Percentiles rank a stretch among this genome's conserved stretches.
Conservation (phyloP, 1,140 invertebrate species). For the Drosophila neocordata region DNA sequence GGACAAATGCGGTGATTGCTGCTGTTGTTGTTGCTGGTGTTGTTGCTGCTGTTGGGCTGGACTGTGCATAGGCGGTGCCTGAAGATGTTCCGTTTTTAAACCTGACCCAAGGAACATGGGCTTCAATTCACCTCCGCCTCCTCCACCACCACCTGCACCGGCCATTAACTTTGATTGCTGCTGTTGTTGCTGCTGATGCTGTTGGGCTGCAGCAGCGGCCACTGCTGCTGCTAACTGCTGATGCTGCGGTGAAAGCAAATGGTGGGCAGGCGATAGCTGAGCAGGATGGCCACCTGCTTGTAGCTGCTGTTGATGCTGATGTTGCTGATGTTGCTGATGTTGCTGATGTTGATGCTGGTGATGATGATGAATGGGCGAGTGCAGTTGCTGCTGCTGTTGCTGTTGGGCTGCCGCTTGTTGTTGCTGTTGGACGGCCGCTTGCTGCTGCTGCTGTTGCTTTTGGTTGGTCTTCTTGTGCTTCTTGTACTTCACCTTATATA, state of each 20-base stretch:
- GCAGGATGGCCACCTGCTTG: conserved; percentile 76
- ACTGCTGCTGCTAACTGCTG: conserved; percentile 73
- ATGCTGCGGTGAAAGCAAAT: conserved; percentile 74
- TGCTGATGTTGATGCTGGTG: conserved; percentile 83
- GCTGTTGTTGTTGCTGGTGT: conserved; percentile 56
- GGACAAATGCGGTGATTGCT: conserved; percentile 49
- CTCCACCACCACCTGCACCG: not conserved
- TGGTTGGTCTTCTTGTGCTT: conserved; percentile 95
- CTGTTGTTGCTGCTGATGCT: conserved; percentile 56
- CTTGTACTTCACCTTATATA: conserved; percentile 99
- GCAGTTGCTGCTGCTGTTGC: conserved; percentile 83
- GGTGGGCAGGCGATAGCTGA: conserved; percentile 81
- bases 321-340: conserved; percentile 82
- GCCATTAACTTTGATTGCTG: conserved; percentile 74
- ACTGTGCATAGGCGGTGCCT: conserved; percentile 69
- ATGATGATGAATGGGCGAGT: conserved; percentile 76
- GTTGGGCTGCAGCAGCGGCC: conserved; percentile 45
- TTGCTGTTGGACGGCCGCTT: conserved; percentile 82
- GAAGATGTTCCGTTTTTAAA: conserved; percentile 67
- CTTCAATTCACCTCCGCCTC: conserved; percentile 65
- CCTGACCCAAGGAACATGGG: conserved; percentile 76
- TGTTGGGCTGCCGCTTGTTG: conserved; percentile 74
- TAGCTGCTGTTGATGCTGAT: conserved; percentile 82
- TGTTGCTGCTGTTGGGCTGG: conserved; percentile 61
- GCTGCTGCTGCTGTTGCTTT: conserved; percentile 84